Conservation (phyloP, 1,140 invertebrate species). For the Drosophila triauraria region DNA sequence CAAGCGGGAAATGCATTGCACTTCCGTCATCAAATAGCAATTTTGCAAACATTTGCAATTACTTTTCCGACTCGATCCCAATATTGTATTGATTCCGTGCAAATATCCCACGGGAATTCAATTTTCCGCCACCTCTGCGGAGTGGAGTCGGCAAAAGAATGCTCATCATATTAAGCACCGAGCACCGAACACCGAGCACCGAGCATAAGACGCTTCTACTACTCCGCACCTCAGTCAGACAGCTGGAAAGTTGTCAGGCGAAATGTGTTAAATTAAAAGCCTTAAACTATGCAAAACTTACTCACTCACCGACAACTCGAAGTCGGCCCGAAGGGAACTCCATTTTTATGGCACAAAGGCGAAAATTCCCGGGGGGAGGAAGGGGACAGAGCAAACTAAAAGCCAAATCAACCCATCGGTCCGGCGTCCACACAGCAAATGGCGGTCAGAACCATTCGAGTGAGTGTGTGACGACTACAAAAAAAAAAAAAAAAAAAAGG, state of each 20-base stretch:
- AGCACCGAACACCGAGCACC: constrained; percentile 45
- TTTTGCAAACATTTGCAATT: constrained; percentile 61
- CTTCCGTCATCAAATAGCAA: constrained; percentile 63
- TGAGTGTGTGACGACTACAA: constrained; percentile 26
- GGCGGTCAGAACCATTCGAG: constrained; percentile 58
- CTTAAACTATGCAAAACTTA: constrained; percentile 67
- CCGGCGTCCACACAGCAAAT: constrained; percentile 76
- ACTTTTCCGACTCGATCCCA: constrained; percentile 44
- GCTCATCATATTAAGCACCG: constrained; percentile 46
- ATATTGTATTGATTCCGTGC: constrained; percentile 62
- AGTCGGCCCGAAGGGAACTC: constrained; percentile 9
- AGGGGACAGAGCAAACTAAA: constrained; percentile 37
- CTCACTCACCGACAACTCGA: constrained; percentile 3
- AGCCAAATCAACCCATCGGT: constrained; percentile 57
- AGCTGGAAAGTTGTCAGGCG: constrained; percentile 49
- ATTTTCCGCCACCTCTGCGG: constrained; percentile 42
- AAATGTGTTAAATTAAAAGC: constrained; percentile 72
- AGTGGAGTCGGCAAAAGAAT: constrained; percentile 9
- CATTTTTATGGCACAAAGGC: constrained; percentile 41
- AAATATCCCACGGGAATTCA: constrained; percentile 58
- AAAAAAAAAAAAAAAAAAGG: not conserved
- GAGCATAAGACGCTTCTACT: constrained; percentile 38
- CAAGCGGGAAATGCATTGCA: constrained; percentile 59
- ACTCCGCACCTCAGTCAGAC: not conserved
- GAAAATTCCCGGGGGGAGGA: constrained; percentile 48